Percentiles rank a stretch among this genome's conserved stretches.
Evolutionary conservation across 2,888 invertebrate genomes (phyloP).

Genomic region (Anagyrus pseudococci): DNA sequence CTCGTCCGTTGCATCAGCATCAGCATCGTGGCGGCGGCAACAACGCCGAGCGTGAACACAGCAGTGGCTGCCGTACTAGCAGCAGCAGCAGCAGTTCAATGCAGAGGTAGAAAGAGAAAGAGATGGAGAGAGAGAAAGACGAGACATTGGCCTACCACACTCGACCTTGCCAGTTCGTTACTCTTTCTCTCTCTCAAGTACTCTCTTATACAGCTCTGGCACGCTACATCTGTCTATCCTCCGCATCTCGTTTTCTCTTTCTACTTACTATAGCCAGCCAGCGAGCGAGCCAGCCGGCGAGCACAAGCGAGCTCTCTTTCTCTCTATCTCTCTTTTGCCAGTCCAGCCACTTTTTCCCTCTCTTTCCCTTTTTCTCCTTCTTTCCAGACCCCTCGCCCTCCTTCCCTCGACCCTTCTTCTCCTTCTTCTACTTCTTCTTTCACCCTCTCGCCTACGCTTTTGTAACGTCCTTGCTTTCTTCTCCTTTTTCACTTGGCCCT

Average conservation of each 20-base stretch:
- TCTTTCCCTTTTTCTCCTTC: slow-evolving; percentile 33
- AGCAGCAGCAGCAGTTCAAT: slow-evolving; percentile 11
- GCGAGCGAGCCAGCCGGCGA: too few species aligned
- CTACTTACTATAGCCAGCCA: too few species aligned
- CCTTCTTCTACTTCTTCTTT: slow-evolving; percentile 33
- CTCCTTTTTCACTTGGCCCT: not conserved
- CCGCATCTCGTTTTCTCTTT: slow-evolving; percentile 47
- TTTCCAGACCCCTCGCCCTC: not conserved
- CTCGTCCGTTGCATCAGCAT: slow-evolving; percentile 29
- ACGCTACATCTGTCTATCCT: slow-evolving; percentile 44
- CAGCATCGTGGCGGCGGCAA: not conserved
- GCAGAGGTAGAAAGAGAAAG: too few species aligned
- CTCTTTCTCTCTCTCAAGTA: slow-evolving; percentile 54
- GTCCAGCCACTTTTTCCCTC: slow-evolving; percentile 33
- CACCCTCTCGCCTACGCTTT: slow-evolving; percentile 31
- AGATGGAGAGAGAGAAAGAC: too few species aligned
- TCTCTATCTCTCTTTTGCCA: slow-evolving; percentile 16
- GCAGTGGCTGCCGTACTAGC: slow-evolving; percentile 12
- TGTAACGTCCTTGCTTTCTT: slow-evolving; percentile 29
- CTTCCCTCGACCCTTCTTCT: slow-evolving; percentile 35
- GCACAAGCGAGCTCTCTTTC: too few species aligned
- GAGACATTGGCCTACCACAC: slow-evolving; percentile 57
- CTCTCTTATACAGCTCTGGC: too few species aligned
- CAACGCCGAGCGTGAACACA: slow-evolving; percentile 1
- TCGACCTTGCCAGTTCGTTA: slow-evolving; percentile 62